Percentiles rank a stretch among this genome's conserved stretches.
Conservation (phyloP, 2,797 vertebrate species). For the Tapirus indicus region DNA sequence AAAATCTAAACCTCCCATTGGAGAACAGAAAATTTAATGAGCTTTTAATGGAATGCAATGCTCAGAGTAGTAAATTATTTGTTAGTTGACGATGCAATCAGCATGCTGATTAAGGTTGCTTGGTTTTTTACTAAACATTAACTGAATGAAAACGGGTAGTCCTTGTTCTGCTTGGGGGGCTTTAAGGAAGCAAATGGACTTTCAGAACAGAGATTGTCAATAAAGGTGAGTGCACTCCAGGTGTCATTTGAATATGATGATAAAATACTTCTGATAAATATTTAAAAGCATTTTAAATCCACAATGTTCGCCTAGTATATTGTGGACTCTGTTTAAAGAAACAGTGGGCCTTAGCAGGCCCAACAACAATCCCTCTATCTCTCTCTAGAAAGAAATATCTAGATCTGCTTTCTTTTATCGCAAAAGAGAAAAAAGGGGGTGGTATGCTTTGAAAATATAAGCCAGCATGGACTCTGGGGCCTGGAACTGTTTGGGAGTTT, state of each 20-base stretch:
- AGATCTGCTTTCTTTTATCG: conserved; percentile 64
- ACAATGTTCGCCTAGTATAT: conserved; percentile 73
- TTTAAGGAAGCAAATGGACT: conserved; percentile 89
- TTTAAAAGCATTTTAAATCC: conserved; percentile 90
- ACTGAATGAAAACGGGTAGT: conserved; percentile 88
- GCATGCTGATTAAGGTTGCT: conserved; percentile 92
- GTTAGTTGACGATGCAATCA: conserved; percentile 92
- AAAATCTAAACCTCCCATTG: conserved; percentile 91
- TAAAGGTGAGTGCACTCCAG: conserved; percentile 91
- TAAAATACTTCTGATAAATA: conserved; percentile 90
- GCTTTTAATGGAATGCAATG: conserved; percentile 92
- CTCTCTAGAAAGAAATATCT: conserved; percentile 76
- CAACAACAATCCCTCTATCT: conserved; percentile 74
- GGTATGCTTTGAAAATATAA: conserved; percentile 68
- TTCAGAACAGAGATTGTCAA: conserved; percentile 88
- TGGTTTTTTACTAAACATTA: conserved; percentile 90
- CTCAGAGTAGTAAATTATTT: conserved; percentile 93
- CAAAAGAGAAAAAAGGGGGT: conserved; percentile 32
- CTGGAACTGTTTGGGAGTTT: conserved; percentile 72
- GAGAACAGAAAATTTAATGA: conserved; percentile 93
- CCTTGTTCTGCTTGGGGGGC: conserved; percentile 89
- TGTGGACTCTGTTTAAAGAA: conserved; percentile 86
- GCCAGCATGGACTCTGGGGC: conserved; percentile 61
- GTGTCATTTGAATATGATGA: conserved; percentile 88
- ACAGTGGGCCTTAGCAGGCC: conserved; percentile 85